A percentile compares a stretch with the other conserved stretches of the same genome.
phyloP scores from a whole-genome alignment of 2,797 vertebrate genomes.

The Karalla daura region DNA sequence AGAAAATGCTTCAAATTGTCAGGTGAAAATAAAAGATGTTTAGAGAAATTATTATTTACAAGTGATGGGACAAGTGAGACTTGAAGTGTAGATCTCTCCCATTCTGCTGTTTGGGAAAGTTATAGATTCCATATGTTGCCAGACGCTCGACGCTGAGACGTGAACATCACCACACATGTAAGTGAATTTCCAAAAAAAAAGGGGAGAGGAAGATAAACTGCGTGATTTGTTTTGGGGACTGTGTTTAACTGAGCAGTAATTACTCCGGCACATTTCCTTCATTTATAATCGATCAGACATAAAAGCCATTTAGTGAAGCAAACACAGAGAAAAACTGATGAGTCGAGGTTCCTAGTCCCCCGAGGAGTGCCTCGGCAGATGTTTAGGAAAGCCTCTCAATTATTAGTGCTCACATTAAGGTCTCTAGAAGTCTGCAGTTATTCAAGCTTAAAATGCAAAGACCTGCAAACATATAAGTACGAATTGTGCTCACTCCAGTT shows the following conservation, averaged over 20 bases:
- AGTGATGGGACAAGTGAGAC: constrained; percentile 17
- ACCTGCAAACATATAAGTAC: not conserved
- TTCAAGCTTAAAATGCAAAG: not conserved
- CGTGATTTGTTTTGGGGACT: constrained; percentile 20
- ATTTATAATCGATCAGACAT: constrained; percentile 55
- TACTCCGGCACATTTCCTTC: constrained; percentile 32
- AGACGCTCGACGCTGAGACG: constrained; percentile 13
- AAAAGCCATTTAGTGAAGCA: constrained; percentile 38
- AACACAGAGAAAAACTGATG: constrained; percentile 33
- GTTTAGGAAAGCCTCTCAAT: constrained; percentile 22
- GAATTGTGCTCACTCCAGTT: not conserved
- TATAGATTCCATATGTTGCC: constrained; percentile 40
- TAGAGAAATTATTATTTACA: constrained; percentile 7
- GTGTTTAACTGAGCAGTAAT: constrained; percentile 43
- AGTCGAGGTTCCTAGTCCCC: not conserved
- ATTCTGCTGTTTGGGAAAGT: constrained; percentile 8
- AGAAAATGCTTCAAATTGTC: constrained; percentile 1
- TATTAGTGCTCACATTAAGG: constrained; percentile 4
- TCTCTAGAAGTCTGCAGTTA: not conserved
- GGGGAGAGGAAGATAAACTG: constrained; percentile 39
- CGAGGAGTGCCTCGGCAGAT: constrained; percentile 25
- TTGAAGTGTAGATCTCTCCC: constrained; percentile 25
- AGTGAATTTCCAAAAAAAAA: constrained; percentile 26
- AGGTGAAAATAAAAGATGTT: constrained; percentile 11
- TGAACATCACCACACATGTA: constrained; percentile 19